Conservation (phyloP, 2,113 vertebrate genomes). For the Ifrita kowaldi region DNA sequence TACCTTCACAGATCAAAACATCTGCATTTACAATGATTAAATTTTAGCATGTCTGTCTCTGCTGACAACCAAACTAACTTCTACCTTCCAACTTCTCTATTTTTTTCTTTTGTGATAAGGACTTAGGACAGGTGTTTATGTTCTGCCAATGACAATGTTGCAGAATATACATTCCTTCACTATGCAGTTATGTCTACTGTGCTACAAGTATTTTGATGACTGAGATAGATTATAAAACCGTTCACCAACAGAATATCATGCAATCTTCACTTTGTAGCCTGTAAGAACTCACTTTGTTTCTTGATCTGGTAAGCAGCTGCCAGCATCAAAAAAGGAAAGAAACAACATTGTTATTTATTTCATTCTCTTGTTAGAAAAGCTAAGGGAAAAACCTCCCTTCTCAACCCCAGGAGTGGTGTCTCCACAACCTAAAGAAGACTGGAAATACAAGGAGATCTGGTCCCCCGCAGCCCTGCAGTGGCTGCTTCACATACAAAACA, state of each 20-base stretch:
- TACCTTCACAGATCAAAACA: neutral
- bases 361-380: neutral
- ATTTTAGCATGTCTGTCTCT: neutral
- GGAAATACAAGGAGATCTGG: neutral
- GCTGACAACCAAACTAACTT: neutral
- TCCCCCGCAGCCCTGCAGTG: neutral
- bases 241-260: neutral
- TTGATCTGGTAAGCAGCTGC: neutral
- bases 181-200: conserved; percentile 43
- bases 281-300: neutral
- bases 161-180: conserved; percentile 41
- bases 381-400: neutral
- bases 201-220: conserved; percentile 3
- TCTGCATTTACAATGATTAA: neutral
- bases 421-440: neutral
- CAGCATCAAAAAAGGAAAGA: neutral
- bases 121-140: neutral
- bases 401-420: neutral
- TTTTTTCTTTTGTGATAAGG: neutral
- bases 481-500: neutral
- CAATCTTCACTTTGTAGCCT: neutral
- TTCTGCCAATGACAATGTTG: neutral
- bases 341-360: neutral
- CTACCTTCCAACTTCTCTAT: neutral
- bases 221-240: neutral